These are phyloP conservation scores for Cylloceria caligata DNA, from an alignment of 2,888 invertebrate species.

Conservation along the genomic window DNA sequence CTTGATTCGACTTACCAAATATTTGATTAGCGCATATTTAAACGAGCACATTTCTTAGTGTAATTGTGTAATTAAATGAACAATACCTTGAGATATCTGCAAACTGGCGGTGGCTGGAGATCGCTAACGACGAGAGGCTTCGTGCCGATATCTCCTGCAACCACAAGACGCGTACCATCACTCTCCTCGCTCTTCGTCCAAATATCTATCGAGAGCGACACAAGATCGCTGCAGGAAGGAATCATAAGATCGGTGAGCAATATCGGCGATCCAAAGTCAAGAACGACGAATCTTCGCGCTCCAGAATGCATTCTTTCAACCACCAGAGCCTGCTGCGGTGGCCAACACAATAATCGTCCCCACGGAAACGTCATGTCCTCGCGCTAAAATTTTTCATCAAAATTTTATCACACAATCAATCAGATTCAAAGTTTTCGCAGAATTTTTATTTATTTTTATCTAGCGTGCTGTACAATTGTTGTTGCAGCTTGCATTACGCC, in stretches of 20 bases:
- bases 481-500: slow-evolving; percentile 28
- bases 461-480: slow-evolving; percentile 56
- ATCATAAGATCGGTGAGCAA: slow-evolving; percentile 94
- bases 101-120: slow-evolving; percentile 95
- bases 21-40: too few species aligned
- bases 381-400: slow-evolving; percentile 72
- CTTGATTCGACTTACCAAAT: too few species aligned
- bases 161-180: slow-evolving; percentile 93
- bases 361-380: slow-evolving; percentile 87
- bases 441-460: slow-evolving; percentile 21
- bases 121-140: slow-evolving; percentile 94
- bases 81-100: slow-evolving; percentile 93
- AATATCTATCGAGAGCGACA: slow-evolving; percentile 94
- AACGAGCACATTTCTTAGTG: too few species aligned
- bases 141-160: slow-evolving; percentile 94
- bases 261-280: slow-evolving; percentile 95
- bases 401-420: slow-evolving; percentile 32
- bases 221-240: slow-evolving; percentile 92
- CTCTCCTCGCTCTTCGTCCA: slow-evolving; percentile 95
- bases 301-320: slow-evolving; percentile 98
- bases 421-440: slow-evolving; percentile 8
- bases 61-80: slow-evolving; percentile 35
- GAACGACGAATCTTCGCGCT: slow-evolving; percentile 95
- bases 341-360: slow-evolving; percentile 91
- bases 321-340: slow-evolving; percentile 94